A percentile compares a stretch with the other conserved stretches of the same genome.
These are phyloP conservation scores for Eupithecia tripunctaria DNA, from an alignment of 2,888 invertebrate species.

Conservation along the genomic window DNA sequence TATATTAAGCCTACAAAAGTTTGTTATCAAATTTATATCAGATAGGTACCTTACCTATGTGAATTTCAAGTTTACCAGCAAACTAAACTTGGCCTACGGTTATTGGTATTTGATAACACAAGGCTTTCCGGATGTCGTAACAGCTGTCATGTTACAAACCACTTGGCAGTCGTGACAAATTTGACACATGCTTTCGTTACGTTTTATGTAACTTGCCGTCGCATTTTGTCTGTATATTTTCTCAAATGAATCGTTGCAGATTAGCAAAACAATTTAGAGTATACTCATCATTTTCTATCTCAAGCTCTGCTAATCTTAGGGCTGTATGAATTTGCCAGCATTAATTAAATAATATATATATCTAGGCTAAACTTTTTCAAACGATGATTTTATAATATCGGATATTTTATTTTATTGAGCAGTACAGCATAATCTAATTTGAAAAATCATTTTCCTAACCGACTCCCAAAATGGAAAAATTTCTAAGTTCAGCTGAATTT, in stretches of 20 bases:
- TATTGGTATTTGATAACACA: conserved; percentile 20
- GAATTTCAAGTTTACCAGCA: not conserved
- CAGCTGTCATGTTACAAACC: conserved; percentile 66
- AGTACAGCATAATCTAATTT: no score
- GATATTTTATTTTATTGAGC: no score
- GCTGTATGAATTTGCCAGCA: no score
- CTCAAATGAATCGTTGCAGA: not conserved
- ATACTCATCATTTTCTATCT: no score
- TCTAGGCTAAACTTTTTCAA: no score
- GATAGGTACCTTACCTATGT: not conserved
- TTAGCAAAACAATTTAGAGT: no score
- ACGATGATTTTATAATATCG: no score
- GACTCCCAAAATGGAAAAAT: no score
- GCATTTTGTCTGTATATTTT: conserved; percentile 1
- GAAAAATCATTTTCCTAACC: no score
- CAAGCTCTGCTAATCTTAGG: no score
- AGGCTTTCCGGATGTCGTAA: conserved; percentile 16
- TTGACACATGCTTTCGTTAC: conserved; percentile 76
- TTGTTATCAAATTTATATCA: not conserved
- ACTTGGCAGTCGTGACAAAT: conserved; percentile 75
- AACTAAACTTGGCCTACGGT: conserved; percentile 10
- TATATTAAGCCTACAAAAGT: not conserved
- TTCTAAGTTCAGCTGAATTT: no score
- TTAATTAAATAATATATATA: no score
- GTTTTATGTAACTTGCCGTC: conserved; percentile 50